Percentiles rank a stretch among this genome's conserved stretches.
These are phyloP conservation scores for Aphelenchoides bicaudatus DNA, from an alignment of 2,888 invertebrate species.

Conservation along the genomic window DNA sequence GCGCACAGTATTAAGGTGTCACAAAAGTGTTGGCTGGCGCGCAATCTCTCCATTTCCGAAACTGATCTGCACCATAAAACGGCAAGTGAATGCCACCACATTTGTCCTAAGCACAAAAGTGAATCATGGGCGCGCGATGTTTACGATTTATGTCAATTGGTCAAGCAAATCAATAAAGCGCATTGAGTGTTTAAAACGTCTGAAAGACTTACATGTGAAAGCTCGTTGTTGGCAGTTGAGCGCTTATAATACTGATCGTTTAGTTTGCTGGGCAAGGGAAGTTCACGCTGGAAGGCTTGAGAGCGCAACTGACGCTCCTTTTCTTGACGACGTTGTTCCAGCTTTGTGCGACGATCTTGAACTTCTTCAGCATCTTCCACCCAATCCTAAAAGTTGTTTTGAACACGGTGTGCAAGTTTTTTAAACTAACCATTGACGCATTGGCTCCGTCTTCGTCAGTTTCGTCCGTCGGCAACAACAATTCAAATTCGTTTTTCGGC, in stretches of 20 bases:
- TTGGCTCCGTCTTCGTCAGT: constrained; percentile 34
- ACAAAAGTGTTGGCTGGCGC: too few relatives aligned
- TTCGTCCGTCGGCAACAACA: constrained; percentile 80
- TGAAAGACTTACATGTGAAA: constrained; percentile 36
- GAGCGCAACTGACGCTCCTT: constrained; percentile 37
- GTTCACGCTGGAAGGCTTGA: constrained; percentile 46
- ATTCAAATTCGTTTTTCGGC: constrained; percentile 96
- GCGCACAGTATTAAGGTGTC: too few relatives aligned
- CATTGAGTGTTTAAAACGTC: constrained; percentile 11
- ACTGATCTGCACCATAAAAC: too few relatives aligned
- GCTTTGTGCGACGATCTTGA: constrained; percentile 51
- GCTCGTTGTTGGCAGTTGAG: constrained; percentile 37
- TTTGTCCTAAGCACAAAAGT: too few relatives aligned
- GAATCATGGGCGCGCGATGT: too few relatives aligned
- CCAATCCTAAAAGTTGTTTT: constrained; percentile 42
- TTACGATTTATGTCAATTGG: too few relatives aligned
- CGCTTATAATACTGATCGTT: constrained; percentile 44
- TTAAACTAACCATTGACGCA: too few relatives aligned
- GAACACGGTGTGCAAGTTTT: too few relatives aligned
- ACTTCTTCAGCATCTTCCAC: constrained; percentile 59
- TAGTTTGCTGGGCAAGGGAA: constrained; percentile 52
- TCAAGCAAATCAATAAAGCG: background rate
- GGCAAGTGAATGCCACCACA: too few relatives aligned
- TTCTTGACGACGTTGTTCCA: constrained; percentile 38
- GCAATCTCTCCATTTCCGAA: too few relatives aligned